These are phyloP conservation scores for Tenodera sinensis DNA, from an alignment of 2,888 invertebrate species.

Conservation along the genomic window DNA sequence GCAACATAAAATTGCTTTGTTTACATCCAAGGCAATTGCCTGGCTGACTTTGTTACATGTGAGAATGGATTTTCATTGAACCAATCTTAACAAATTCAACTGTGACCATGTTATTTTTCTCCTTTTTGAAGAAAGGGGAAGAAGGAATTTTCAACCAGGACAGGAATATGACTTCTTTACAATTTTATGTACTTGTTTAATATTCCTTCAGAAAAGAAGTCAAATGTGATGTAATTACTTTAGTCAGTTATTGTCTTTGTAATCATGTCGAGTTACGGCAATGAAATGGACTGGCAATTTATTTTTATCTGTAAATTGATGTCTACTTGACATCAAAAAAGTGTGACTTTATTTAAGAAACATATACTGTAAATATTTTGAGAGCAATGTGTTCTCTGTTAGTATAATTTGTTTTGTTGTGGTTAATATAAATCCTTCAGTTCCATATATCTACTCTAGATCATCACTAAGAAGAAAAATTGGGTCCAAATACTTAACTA, in stretches of 20 bases:
- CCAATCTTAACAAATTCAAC: not conserved
- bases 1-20: not conserved
- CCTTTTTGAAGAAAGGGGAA: not conserved
- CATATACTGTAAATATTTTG: not conserved
- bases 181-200: not conserved
- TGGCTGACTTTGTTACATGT: not conserved
- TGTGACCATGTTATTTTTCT: not conserved
- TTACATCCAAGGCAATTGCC: not conserved
- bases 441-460: not conserved
- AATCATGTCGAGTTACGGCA: not conserved
- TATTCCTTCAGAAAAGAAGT: not conserved
- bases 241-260: not conserved
- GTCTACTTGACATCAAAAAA: not conserved
- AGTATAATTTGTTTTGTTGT: not conserved
- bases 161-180: not conserved
- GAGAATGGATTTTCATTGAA: not conserved
- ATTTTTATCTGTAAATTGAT: not conserved
- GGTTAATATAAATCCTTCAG: not conserved
- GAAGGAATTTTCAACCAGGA: not conserved
- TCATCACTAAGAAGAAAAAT: slow-evolving; percentile 10
- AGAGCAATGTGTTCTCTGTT: not conserved
- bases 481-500: not conserved
- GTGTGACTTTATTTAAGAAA: slow-evolving; percentile 3
- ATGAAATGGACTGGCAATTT: not conserved
- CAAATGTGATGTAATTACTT: not conserved